phyloP scores from a whole-genome alignment of 1,140 invertebrate genomes.

The Sitobion miscanthi region DNA sequence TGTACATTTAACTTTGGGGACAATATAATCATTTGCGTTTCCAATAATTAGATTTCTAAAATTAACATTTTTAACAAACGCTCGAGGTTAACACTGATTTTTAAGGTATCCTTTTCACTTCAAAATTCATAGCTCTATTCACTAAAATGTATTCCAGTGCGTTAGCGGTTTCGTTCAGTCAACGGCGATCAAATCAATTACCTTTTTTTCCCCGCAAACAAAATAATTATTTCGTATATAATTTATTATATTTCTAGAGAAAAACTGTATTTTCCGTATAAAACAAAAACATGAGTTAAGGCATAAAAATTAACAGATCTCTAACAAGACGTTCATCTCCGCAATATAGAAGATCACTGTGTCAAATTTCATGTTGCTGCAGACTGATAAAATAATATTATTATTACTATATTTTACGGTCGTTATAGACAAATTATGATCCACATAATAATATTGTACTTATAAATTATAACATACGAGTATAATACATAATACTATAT shows the following conservation, averaged over 20 bases:
- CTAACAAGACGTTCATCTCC: background rate
- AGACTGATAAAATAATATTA: background rate
- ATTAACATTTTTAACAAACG: background rate
- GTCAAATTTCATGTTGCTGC: background rate
- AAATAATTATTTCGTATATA: background rate
- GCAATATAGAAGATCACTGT: background rate
- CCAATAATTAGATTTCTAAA: conserved; percentile 46
- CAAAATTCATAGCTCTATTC: background rate
- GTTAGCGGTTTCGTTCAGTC: background rate
- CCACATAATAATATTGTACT: background rate
- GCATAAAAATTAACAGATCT: background rate
- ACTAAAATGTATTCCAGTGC: background rate
- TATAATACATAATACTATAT: background rate
- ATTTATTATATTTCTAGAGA: background rate
- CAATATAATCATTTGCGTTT: background rate
- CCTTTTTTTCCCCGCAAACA: no score
- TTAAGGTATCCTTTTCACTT: conserved; percentile 42
- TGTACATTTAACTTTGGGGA: background rate
- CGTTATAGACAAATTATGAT: background rate
- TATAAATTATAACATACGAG: no score
- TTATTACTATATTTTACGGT: background rate
- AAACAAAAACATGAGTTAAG: background rate
- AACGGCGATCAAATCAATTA: background rate
- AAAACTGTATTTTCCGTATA: background rate
- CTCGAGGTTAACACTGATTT: conserved; percentile 4